Evolutionary conservation across 2,797 vertebrate genomes (phyloP), one percentile per base, ranked within the genome.

Genomic region (Choloepus didactylus): DNA sequence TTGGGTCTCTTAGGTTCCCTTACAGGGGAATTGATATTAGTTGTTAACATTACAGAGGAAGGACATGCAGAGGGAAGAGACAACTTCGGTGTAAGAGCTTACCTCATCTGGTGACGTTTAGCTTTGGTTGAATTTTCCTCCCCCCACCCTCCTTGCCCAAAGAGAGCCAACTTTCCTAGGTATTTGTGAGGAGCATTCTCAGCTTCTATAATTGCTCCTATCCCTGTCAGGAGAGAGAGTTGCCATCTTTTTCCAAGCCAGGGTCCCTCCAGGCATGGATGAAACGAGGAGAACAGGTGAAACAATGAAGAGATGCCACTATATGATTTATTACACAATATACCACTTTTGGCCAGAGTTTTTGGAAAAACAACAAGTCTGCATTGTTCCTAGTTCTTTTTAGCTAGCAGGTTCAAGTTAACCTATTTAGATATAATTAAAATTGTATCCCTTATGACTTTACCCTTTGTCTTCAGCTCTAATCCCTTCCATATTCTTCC

Each of bases 391-490:
- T 35, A 21, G n/a, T n/a, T 96, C 54, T 62, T 54, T 49, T 18
- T 70, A 76, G 54, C 76, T 76, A 60, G 23, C 84, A 73, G 11
- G 18, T 59, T 85, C 87, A 54, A 62, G 85, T 92, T 46, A 87
- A 75, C 60, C 41, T 44, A 23, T 67, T 75, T 80, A 66, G 56
- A 82, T 59, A 23, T 11, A 56, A 91, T 67, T 76, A n/a, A 80
- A 94, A 41, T 93, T 75, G 44, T 84, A 1, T 72, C 46, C 41
- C 49, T 38, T 46, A 15, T 16, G 64, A 79, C 14, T 86, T 88
- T 59, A 15, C 35, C 41, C 75, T 91, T 38, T 93, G 56, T 90
- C 38, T 82, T 56, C 14, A 44, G 59, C 79, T 76, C 7, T 31
- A 41, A 29, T 64, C 29, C 59, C 10, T 87, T 60, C 14, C 9